Evolutionary conservation across 2,113 vertebrate species (phyloP).

Genomic region (Daphoenositta chrysoptera): DNA sequence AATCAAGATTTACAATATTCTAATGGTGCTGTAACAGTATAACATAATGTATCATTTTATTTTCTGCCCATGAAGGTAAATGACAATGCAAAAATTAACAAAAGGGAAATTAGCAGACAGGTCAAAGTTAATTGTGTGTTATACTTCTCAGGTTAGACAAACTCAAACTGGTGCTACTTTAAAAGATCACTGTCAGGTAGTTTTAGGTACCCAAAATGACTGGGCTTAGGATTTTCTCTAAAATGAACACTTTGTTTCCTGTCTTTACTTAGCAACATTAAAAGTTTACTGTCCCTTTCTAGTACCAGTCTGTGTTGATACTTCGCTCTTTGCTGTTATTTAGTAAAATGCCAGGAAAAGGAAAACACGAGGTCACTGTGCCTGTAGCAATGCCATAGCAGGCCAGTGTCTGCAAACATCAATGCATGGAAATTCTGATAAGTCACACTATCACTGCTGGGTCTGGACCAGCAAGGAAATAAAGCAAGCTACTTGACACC

Average conservation of each 20-base stretch:
- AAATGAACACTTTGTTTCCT: background rate
- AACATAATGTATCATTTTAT: conserved; percentile 2
- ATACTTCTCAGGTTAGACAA: conserved; percentile 78
- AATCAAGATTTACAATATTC: conserved; percentile 35
- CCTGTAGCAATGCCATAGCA: background rate
- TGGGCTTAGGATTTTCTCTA: background rate
- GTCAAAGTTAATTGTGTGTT: conserved; percentile 65
- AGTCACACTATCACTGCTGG: background rate
- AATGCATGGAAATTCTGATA: background rate
- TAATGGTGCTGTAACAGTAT: conserved; percentile 26
- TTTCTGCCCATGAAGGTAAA: conserved; percentile 52
- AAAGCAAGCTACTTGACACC: background rate
- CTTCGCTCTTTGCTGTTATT: background rate
- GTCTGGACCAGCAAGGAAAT: background rate
- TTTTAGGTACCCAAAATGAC: conserved; percentile 3
- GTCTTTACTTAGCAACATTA: background rate
- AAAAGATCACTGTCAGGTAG: conserved; percentile 61
- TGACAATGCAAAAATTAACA: conserved; percentile 51
- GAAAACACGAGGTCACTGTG: background rate
- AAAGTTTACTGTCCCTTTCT: background rate
- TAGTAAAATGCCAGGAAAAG: background rate
- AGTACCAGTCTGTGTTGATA: background rate
- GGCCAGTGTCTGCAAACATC: background rate
- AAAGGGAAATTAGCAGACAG: conserved; percentile 73
- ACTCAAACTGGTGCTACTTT: conserved; percentile 77